These are phyloP conservation scores for Tachina grossa DNA, from an alignment of 2,888 invertebrate species.

Conservation along the genomic window DNA sequence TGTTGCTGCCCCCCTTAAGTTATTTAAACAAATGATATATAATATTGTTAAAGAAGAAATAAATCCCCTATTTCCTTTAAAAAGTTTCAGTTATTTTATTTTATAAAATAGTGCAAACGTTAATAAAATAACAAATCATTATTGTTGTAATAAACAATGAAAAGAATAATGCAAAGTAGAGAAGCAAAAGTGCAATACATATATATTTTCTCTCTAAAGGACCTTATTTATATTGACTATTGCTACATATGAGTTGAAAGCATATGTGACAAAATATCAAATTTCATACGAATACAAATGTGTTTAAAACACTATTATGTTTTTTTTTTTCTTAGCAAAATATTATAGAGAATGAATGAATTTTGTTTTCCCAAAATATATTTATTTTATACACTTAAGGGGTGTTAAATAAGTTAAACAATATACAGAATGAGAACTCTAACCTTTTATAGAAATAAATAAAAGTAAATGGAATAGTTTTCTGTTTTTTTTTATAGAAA, in stretches of 20 bases:
- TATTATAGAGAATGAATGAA: constrained; percentile 25
- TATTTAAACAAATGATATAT: constrained; percentile 45
- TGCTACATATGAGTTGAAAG: constrained; percentile 9
- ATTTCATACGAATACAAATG: constrained; percentile 38
- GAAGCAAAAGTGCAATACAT: background rate
- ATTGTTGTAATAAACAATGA: constrained; percentile 26
- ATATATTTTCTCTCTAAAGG: constrained; percentile 18
- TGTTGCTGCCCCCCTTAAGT: constrained; percentile 3
- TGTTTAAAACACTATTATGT: background rate
- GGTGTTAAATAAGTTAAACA: constrained; percentile 44
- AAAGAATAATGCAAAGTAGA: constrained; percentile 11
- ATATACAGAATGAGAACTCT: constrained; percentile 13
- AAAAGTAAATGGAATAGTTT: constrained; percentile 11
- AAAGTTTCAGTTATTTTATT: constrained; percentile 25
- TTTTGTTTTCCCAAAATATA: background rate
- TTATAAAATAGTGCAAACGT: constrained; percentile 56
- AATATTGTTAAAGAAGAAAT: background rate
- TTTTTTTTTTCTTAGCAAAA: constrained; percentile 14
- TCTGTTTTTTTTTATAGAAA: constrained; percentile 5
- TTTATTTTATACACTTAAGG: constrained; percentile 7
- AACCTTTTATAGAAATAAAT: constrained; percentile 15
- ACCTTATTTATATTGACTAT: constrained; percentile 24
- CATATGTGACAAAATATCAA: constrained; percentile 65
- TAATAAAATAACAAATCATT: constrained; percentile 48
- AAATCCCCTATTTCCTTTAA: constrained; percentile 36